Evolutionary conservation across 1,140 invertebrate genomes (phyloP).

Genomic region (Hestina assimilis): DNA sequence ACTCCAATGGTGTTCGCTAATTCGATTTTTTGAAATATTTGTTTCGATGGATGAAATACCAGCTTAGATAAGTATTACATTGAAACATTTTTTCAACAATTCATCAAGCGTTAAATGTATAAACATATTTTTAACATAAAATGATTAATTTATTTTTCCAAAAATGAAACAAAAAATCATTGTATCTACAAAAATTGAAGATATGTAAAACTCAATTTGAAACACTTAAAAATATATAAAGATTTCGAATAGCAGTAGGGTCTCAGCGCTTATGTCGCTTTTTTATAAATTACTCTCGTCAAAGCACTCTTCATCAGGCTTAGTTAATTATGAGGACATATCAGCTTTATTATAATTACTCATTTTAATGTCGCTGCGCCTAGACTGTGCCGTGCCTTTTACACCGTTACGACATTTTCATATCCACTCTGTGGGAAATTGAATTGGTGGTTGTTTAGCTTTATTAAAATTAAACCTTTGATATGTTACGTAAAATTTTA

Average conservation of each 20-base stretch:
- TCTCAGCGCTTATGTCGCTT: constrained; percentile 57
- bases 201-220: not conserved
- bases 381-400: constrained; percentile 43
- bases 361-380: constrained; percentile 77
- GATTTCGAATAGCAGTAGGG: no score
- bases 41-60: no score
- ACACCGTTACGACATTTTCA: constrained; percentile 41
- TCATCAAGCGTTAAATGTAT: no score
- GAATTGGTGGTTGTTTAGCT: constrained; percentile 16
- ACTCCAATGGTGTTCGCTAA: not conserved
- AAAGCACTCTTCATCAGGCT: constrained; percentile 75
- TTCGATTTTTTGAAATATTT: no score
- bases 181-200: no score
- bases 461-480: constrained; percentile 3
- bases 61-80: no score
- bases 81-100: no score
- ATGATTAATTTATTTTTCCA: no score
- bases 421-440: constrained; percentile 33
- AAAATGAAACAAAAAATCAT: no score
- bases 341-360: constrained; percentile 78
- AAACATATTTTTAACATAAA: no score
- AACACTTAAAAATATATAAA: no score
- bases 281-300: constrained; percentile 37
- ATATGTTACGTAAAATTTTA: not conserved
- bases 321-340: constrained; percentile 77